Percentiles rank a stretch among this genome's conserved stretches.
These are phyloP conservation scores for Mnemiopsis leidyi DNA, from an alignment of 37 sponge, comb jelly and placozoan genomes.

Conservation along the genomic window DNA sequence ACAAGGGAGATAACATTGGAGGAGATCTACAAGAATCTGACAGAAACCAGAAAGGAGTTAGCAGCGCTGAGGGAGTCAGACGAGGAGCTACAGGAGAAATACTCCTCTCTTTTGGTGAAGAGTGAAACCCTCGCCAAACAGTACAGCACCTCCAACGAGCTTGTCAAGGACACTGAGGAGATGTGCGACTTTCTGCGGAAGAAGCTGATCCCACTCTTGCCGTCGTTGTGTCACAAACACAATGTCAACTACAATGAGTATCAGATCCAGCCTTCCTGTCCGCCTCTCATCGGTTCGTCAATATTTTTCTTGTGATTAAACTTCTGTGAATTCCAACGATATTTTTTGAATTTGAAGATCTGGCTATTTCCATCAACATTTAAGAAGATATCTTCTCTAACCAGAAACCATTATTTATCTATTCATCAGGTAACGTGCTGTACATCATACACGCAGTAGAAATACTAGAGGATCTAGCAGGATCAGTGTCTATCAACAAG, in stretches of 20 bases:
- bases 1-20: conserved; percentile 3
- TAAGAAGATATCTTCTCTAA: too few relatives aligned
- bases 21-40: conserved; percentile 36
- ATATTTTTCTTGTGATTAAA: too few relatives aligned
- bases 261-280: neutral
- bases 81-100: conserved; percentile 36
- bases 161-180: neutral
- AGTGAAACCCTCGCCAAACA: neutral
- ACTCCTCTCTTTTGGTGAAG: neutral
- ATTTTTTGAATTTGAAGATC: too few relatives aligned
- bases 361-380: too few relatives aligned
- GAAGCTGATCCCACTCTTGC: neutral
- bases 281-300: conserved; percentile 8
- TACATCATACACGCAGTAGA: conserved; percentile 2
- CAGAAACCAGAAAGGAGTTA: neutral
- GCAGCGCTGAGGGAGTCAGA: neutral
- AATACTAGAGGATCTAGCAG: conserved; percentile 27
- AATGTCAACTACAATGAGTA: conserved; percentile 7
- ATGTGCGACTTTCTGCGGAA: conserved; percentile 1
- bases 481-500: conserved; percentile 38
- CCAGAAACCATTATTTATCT: too few relatives aligned
- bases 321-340: too few relatives aligned
- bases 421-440: conserved; percentile 12
- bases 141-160: conserved; percentile 22
- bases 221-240: conserved; percentile 7